Percentiles rank a stretch among this genome's conserved stretches.
phyloP scores from a whole-genome alignment of 2,888 invertebrate genomes.

The Apomyelois bistriatella region DNA sequence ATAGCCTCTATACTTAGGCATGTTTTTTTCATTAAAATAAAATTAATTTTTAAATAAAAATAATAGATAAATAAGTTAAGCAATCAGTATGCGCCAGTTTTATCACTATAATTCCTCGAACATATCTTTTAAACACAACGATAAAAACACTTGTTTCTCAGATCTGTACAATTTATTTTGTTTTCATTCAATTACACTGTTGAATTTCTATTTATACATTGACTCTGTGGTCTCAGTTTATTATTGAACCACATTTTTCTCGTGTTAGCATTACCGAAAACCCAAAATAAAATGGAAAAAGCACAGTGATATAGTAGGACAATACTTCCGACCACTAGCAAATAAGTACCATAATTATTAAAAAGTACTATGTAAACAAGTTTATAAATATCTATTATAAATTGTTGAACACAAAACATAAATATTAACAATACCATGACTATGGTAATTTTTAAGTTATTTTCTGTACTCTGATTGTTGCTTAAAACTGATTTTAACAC shows the following conservation, averaged over 20 bases:
- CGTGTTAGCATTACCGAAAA: conserved; percentile 60
- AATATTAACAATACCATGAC: conserved; percentile 57
- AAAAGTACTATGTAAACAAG: conserved; percentile 33
- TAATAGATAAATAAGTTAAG: not conserved
- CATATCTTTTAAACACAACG: not conserved
- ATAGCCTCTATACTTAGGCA: no score
- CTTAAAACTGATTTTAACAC: conserved; percentile 45
- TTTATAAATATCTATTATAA: conserved; percentile 47
- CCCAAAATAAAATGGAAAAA: conserved; percentile 59
- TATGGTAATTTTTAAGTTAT: conserved; percentile 43
- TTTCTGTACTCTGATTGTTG: conserved; percentile 37
- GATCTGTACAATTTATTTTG: not conserved
- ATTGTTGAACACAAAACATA: conserved; percentile 58
- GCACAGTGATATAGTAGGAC: conserved; percentile 57
- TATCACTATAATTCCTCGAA: not conserved
- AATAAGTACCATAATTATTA: conserved; percentile 19
- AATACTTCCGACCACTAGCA: conserved; percentile 33
- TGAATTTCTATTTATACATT: conserved; percentile 5
- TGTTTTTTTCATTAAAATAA: not conserved
- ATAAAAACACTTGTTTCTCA: not conserved
- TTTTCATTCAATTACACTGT: not conserved
- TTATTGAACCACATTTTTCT: conserved; percentile 45
- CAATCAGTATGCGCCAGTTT: not conserved
- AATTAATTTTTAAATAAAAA: not conserved
- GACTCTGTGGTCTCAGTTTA: conserved; percentile 3